These are phyloP conservation scores for Gymnosoma rotundatum DNA, from an alignment of 2,888 invertebrate species.

Conservation along the genomic window DNA sequence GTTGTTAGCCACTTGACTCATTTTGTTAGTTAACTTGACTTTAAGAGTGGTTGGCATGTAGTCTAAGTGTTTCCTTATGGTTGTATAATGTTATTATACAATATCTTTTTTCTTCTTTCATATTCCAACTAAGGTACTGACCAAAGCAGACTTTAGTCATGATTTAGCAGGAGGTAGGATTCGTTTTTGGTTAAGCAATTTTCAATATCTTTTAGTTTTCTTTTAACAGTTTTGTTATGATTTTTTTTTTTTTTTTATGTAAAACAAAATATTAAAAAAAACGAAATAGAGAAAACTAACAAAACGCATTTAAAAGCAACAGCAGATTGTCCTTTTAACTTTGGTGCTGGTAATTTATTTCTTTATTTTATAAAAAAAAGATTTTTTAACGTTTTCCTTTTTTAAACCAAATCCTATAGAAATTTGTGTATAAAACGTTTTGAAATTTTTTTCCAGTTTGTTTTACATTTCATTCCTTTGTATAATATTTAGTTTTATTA, in stretches of 20 bases:
- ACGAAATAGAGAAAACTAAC: not conserved
- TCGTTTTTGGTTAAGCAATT: constrained; percentile 76
- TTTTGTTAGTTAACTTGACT: constrained; percentile 52
- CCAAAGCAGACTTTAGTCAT: constrained; percentile 74
- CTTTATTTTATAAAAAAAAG: constrained; percentile 1
- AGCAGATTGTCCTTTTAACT: constrained; percentile 77
- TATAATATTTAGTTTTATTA: constrained; percentile 61
- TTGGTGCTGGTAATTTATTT: constrained; percentile 66
- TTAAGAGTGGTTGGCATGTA: constrained; percentile 27
- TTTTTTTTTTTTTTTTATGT: constrained; percentile 32
- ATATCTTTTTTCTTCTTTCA: constrained; percentile 20
- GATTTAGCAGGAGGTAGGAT: constrained; percentile 77
- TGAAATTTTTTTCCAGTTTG: constrained; percentile 9
- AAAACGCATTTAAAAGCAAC: not conserved
- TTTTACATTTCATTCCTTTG: constrained; percentile 42
- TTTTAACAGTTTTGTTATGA: constrained; percentile 26
- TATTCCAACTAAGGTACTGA: constrained; percentile 52
- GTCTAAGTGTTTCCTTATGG: constrained; percentile 65
- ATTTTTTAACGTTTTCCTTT: constrained; percentile 44
- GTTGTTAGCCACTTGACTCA: constrained; percentile 30
- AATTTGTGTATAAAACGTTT: constrained; percentile 23
- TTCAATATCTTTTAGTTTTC: constrained; percentile 52
- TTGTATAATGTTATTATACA: constrained; percentile 77
- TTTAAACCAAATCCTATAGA: constrained; percentile 23
- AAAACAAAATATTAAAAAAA: constrained; percentile 48